Conservation (phyloP, 2,113 vertebrate species). For the Alligator mississippiensis region DNA sequence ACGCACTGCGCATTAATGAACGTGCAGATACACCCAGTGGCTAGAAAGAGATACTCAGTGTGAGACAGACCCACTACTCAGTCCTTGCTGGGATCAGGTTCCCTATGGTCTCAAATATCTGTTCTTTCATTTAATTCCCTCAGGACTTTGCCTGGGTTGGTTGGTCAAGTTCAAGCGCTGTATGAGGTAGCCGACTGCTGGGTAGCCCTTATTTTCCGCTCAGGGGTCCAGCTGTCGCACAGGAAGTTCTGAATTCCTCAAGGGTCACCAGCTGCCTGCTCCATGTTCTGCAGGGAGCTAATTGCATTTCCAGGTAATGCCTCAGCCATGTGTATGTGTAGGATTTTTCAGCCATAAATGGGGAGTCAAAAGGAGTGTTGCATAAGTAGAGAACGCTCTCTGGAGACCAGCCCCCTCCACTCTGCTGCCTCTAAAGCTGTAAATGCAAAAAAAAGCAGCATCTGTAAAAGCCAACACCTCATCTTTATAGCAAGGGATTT, state of each 20-base stretch:
- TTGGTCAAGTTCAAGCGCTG: background rate
- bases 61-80: background rate
- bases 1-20: too few relatives aligned
- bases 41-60: background rate
- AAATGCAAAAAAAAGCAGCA: background rate
- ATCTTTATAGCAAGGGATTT: background rate
- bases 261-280: background rate
- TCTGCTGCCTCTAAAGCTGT: background rate
- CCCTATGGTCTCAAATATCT: background rate
- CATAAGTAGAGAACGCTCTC: background rate
- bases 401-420: background rate
- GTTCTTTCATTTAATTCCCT: background rate
- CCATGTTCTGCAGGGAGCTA: background rate
- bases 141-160: background rate
- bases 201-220: accelerated
- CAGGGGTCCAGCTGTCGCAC: slow-evolving; percentile 9
- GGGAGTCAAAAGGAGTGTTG: background rate
- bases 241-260: slow-evolving; percentile 24
- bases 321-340: background rate
- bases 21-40: background rate
- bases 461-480: background rate
- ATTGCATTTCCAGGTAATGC: accelerated
- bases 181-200: accelerated
- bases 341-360: background rate
- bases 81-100: background rate